Percentiles rank a stretch among this genome's conserved stretches.
Conservation (phyloP, 2,888 invertebrate genomes). For the Mystacides longicornis region DNA sequence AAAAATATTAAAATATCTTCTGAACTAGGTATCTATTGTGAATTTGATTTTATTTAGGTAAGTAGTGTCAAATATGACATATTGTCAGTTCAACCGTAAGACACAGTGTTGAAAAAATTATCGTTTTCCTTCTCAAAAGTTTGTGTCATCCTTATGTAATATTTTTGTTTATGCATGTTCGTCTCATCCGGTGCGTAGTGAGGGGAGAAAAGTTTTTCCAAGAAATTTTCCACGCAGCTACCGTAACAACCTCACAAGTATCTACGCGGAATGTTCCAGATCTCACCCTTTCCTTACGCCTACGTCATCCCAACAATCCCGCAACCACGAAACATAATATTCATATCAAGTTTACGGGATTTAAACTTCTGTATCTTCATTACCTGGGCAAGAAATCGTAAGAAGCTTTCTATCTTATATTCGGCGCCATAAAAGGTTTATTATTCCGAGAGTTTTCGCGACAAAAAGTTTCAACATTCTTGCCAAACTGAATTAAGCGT, state of each 20-base stretch:
- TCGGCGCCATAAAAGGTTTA: background rate
- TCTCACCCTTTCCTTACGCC: background rate
- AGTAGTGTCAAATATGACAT: too few species aligned
- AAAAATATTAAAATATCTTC: too few species aligned
- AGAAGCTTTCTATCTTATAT: background rate
- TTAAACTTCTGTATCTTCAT: constrained; percentile 1
- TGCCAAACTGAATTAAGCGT: too few species aligned
- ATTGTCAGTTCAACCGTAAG: too few species aligned
- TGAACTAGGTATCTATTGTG: too few species aligned
- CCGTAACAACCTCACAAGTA: background rate
- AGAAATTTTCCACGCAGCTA: background rate
- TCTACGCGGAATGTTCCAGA: background rate
- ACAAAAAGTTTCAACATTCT: too few species aligned
- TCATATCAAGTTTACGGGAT: constrained; percentile 2
- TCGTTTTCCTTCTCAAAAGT: too few species aligned
- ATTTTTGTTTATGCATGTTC: background rate
- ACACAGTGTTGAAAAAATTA: too few species aligned
- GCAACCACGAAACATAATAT: background rate
- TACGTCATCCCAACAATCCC: background rate
- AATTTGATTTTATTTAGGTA: too few species aligned
- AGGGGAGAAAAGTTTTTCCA: background rate
- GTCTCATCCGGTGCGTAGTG: background rate
- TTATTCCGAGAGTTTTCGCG: too few species aligned
- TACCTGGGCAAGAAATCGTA: background rate
- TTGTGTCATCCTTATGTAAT: constrained; percentile 14